Evolutionary conservation across 2,113 vertebrate species (phyloP).

Genomic region (Engraulis encrasicolus): DNA sequence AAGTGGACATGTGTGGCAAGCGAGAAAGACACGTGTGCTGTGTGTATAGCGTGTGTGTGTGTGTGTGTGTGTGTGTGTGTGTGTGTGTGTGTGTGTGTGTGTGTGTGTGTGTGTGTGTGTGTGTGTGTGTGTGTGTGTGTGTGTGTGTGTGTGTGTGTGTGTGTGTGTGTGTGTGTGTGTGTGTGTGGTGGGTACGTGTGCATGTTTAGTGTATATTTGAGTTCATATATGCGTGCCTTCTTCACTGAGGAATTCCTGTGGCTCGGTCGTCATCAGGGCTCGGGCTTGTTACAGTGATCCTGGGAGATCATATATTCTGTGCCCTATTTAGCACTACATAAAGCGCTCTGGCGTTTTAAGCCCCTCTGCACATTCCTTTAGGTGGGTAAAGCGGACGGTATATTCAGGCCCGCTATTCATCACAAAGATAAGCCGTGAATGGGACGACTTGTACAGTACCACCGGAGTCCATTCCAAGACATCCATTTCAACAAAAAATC

Average conservation of each 20-base stretch:
- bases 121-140: neutral
- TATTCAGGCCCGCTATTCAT: slow-evolving; percentile 22
- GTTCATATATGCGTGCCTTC: slow-evolving; percentile 18
- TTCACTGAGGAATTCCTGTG: slow-evolving; percentile 8
- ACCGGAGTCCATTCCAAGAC: neutral
- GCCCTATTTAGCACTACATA: slow-evolving; percentile 69
- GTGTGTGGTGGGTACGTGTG: slow-evolving; percentile 5
- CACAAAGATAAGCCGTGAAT: neutral
- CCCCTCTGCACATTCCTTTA: slow-evolving; percentile 44
- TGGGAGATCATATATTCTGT: slow-evolving; percentile 67
- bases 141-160: neutral
- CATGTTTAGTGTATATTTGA: neutral
- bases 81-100: slow-evolving; percentile 42
- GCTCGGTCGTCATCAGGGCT: neutral
- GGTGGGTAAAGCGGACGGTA: slow-evolving; percentile 1
- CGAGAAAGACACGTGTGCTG: slow-evolving; percentile 8
- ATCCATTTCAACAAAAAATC: neutral
- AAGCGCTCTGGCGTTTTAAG: neutral
- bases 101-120: slow-evolving; percentile 36
- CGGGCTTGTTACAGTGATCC: slow-evolving; percentile 45
- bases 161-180: slow-evolving; percentile 23
- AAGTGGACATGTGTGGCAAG: slow-evolving; percentile 70
- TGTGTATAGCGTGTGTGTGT: slow-evolving; percentile 42
- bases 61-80: slow-evolving; percentile 36
- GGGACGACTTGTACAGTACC: neutral